Evolutionary conservation across 2,888 invertebrate genomes (phyloP).

Genomic region (Cheilosia grossa): DNA sequence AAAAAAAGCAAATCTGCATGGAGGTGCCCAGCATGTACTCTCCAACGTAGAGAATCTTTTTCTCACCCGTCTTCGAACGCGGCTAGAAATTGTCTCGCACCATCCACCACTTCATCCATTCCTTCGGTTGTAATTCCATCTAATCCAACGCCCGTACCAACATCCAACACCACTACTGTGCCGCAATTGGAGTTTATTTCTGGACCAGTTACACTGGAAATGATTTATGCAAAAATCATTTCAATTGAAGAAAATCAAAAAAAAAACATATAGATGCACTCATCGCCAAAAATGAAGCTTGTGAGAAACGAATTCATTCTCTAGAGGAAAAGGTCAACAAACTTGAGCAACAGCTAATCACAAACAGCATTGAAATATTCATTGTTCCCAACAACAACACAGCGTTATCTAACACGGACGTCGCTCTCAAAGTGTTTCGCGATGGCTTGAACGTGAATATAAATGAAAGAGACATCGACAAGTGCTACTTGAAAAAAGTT

Average conservation of each 20-base stretch:
- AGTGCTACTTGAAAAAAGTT: too few relatives aligned
- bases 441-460: too few relatives aligned
- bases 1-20: constrained; percentile 1
- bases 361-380: neutral
- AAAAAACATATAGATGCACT: constrained; percentile 7
- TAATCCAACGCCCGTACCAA: neutral
- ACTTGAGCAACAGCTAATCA: neutral
- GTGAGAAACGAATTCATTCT: neutral
- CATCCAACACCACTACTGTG: too few relatives aligned
- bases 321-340: constrained; percentile 28
- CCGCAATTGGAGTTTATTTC: neutral
- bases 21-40: constrained; percentile 13
- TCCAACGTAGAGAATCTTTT: constrained; percentile 12
- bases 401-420: too few relatives aligned
- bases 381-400: too few relatives aligned
- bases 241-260: constrained; percentile 13
- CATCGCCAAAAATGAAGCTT: neutral
- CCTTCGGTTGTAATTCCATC: neutral
- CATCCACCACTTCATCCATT: too few relatives aligned
- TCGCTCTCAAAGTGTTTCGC: too few relatives aligned
- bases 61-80: neutral
- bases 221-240: constrained; percentile 8
- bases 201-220: neutral
- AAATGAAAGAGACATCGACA: too few relatives aligned
- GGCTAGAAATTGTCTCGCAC: too few relatives aligned